Conservation (phyloP, 2,888 invertebrate species). For the Synergus umbraculus region DNA sequence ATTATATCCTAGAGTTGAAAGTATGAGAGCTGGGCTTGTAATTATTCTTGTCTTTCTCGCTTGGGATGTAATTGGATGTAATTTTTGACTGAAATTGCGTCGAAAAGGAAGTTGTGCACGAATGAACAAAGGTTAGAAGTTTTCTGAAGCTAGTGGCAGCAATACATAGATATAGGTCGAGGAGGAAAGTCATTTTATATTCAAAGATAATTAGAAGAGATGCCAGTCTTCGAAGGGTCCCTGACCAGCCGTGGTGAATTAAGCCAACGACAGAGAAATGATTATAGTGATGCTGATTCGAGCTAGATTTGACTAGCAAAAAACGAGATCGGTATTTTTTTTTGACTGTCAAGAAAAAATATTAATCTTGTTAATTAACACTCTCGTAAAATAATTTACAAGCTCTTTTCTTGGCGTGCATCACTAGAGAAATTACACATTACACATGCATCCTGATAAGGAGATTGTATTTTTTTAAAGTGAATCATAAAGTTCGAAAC, state of each 20-base stretch:
- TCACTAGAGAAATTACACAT: too few species aligned
- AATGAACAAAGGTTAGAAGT: constrained; percentile 37
- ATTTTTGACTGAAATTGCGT: constrained; percentile 18
- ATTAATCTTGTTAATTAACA: too few species aligned
- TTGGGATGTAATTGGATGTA: constrained; percentile 19
- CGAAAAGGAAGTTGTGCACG: constrained; percentile 30
- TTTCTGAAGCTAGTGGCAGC: constrained; percentile 8
- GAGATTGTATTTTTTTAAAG: not conserved
- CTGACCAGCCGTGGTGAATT: constrained; percentile 9
- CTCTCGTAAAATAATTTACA: too few species aligned
- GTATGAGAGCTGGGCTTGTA: constrained; percentile 22
- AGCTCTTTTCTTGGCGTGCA: too few species aligned
- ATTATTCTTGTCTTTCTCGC: constrained; percentile 19
- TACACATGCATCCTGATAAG: not conserved
- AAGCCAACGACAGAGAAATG: constrained; percentile 3
- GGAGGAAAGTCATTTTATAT: constrained; percentile 40
- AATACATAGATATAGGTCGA: constrained; percentile 18
- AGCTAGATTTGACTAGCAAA: too few species aligned
- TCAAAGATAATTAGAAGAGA: constrained; percentile 40
- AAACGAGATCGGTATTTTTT: too few species aligned
- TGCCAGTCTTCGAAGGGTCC: constrained; percentile 33
- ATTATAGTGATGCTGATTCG: too few species aligned
- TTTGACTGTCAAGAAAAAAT: too few species aligned
- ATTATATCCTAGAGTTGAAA: not conserved
- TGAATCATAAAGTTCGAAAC: not conserved